phyloP scores from a whole-genome alignment of 1,140 invertebrate species.

The Nomia melanderi region DNA sequence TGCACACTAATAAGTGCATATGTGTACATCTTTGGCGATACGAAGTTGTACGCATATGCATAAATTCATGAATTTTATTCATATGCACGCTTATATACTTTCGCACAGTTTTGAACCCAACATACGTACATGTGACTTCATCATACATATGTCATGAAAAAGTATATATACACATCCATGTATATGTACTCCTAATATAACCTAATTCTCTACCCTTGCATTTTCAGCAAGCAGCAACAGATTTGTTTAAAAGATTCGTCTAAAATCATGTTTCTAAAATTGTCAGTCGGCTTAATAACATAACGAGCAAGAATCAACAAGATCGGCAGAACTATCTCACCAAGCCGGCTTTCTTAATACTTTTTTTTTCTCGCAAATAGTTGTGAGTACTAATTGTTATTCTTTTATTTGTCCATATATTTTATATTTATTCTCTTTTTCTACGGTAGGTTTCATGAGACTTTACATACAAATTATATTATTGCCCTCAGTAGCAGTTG shows the following conservation, averaged over 20 bases:
- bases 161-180: conserved; percentile 38
- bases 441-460: conserved; percentile 32
- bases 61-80: conserved; percentile 19
- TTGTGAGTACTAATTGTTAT: conserved; percentile 37
- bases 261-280: conserved; percentile 71
- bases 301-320: conserved; percentile 72
- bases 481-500: conserved; percentile 62
- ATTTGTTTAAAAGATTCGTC: conserved; percentile 69
- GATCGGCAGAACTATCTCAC: conserved; percentile 56
- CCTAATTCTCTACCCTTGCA: conserved; percentile 56
- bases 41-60: conserved; percentile 4
- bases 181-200: conserved; percentile 46
- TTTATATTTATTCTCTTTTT: conserved; percentile 31
- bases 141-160: conserved; percentile 39
- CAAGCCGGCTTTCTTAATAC: conserved; percentile 55
- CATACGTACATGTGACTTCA: conserved; percentile 16
- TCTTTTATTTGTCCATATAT: conserved; percentile 15
- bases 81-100: neutral
- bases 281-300: conserved; percentile 69
- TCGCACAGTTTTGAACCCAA: conserved; percentile 16
- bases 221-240: conserved; percentile 66
- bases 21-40: conserved; percentile 11
- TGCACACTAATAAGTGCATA: neutral
- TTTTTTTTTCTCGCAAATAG: conserved; percentile 33
- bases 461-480: conserved; percentile 63